Conservation (phyloP, 2,888 invertebrate species). For the Cantharis lateralis region DNA sequence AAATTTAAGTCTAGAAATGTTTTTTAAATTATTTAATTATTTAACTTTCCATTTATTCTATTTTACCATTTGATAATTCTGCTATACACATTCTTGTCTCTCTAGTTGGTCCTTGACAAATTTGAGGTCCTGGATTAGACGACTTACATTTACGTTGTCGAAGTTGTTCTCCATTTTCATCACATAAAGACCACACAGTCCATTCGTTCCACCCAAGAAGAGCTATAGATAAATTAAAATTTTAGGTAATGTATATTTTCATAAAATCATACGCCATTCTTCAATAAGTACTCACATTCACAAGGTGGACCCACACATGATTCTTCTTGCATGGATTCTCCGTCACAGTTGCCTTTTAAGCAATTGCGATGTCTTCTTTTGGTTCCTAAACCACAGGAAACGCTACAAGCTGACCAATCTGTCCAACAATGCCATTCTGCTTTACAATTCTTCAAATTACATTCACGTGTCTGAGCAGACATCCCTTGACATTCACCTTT, state of each 20-base stretch:
- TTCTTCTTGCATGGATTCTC: slow-evolving; percentile 65
- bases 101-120: slow-evolving; percentile 71
- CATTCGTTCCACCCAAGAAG: slow-evolving; percentile 77
- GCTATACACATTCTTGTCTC: slow-evolving; percentile 69
- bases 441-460: slow-evolving; percentile 75
- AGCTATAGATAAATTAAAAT: slow-evolving; percentile 51
- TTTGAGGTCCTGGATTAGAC: slow-evolving; percentile 59
- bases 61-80: slow-evolving; percentile 49
- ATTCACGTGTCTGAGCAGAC: slow-evolving; percentile 67
- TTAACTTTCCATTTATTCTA: neutral
- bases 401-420: slow-evolving; percentile 81
- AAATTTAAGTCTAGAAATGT: slow-evolving; percentile 12
- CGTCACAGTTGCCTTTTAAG: slow-evolving; percentile 54
- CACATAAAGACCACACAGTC: slow-evolving; percentile 73
- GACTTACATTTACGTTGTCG: slow-evolving; percentile 69
- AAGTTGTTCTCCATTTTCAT: slow-evolving; percentile 68
- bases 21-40: neutral
- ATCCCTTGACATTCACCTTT: slow-evolving; percentile 59
- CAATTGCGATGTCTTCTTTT: slow-evolving; percentile 73
- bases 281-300: slow-evolving; percentile 59
- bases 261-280: neutral
- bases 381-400: slow-evolving; percentile 73
- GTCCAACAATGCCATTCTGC: slow-evolving; percentile 87
- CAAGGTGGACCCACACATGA: slow-evolving; percentile 73
- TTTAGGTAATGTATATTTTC: neutral